Conservation (phyloP, 2,797 vertebrate genomes). For the Brachyrhaphis roseni region DNA sequence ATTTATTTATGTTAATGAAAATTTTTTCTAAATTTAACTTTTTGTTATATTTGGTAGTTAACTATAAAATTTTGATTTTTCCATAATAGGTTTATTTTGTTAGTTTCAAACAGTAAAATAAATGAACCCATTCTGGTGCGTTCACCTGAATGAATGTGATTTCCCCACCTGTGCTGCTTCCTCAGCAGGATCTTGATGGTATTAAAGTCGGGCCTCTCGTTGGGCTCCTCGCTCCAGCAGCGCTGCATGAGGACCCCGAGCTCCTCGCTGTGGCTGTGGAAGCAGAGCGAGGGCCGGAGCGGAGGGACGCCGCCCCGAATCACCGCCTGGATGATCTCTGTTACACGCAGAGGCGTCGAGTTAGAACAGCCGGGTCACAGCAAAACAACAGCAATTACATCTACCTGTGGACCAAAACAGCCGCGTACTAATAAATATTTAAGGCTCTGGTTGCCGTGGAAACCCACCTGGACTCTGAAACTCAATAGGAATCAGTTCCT, state of each 20-base stretch:
- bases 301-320: conserved; percentile 41
- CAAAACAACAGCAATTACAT: no score
- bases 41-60: no score
- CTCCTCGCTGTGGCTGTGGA: conserved; percentile 87
- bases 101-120: not conserved
- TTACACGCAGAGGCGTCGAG: not conserved
- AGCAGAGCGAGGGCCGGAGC: conserved; percentile 84
- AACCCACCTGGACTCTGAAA: not conserved
- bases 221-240: conserved; percentile 89
- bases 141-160: no score
- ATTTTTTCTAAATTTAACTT: no score
- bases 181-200: conserved; percentile 88
- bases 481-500: no score
- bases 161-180: conserved; percentile 88
- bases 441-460: not conserved
- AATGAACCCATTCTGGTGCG: not conserved
- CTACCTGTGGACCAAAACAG: not conserved
- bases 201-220: conserved; percentile 89
- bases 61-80: no score
- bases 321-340: conserved; percentile 85
- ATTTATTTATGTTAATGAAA: no score
- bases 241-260: conserved; percentile 90
- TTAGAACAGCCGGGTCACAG: not conserved
- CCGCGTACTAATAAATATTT: not conserved
- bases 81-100: no score